Base-by-base conservation (phyloP, 2,797 vertebrate genomes). In the Kryptolebias ocellatus region DNA sequence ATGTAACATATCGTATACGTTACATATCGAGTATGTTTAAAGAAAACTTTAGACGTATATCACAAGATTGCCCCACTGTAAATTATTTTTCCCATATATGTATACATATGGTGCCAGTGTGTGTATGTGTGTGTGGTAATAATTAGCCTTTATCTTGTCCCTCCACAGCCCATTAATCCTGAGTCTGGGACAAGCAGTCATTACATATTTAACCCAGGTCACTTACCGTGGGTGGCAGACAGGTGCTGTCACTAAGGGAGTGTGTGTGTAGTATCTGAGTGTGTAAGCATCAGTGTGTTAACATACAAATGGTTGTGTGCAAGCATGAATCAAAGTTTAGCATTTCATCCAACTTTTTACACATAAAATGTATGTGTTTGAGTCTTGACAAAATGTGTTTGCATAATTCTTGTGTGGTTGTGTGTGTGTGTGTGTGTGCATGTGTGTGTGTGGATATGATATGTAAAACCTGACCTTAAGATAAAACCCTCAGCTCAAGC, bases 401-500 rank as follows among this genome's bases (percentile, higher is more conserved):
- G 42, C 17, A 39, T 62, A 62, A 60, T 67, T 75, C 31, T 37
- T 29, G 11, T 60, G 27, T 12, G 34, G 5, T 12, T 4, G 31
- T 4, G 7, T 31, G 34, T n/a, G n/a, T n/a, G n/a, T 4, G 31
- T 4, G 7, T 31, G n/a, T 34, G 50, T 67, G 47, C 4, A 7
- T 31, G 31, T 4, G 0, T 76, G 58, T 70, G 70, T 75, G 67
- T 70, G 52, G 70, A 77, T 81, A 72, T 70, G 76, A 89, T 90
- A 92, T 92, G 89, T 87, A 89, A 93, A 92, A 90, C 74, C 81
- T 91, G 90, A 93, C 92, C 91, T 94, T 93, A 79, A 85, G 84
- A 91, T 81, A 84, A 90, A 87, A 89, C 81, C 79, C 57, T 61
- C 53, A 60, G 79, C 81, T 88, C 76, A 81, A 82, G 59, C 81